Evolutionary conservation across 37 sponge, comb jelly and placozoan species (phyloP).

Genomic region (Eunapius fragilis): DNA sequence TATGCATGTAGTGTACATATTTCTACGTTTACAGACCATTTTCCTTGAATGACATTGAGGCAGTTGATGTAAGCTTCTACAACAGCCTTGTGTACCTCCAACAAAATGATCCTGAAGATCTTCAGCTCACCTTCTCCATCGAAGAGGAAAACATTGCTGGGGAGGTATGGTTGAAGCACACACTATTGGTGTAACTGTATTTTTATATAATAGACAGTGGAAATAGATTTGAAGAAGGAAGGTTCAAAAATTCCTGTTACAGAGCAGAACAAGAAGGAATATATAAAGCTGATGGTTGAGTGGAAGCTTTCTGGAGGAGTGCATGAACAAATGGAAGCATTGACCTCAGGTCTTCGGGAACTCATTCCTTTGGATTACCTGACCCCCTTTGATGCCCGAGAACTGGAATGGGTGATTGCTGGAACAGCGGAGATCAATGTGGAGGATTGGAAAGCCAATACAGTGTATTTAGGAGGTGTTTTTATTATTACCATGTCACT

Average conservation of each 20-base stretch:
- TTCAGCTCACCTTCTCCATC: slow-evolving; percentile 87
- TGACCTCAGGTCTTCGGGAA: slow-evolving; percentile 77
- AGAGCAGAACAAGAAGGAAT: slow-evolving; percentile 72
- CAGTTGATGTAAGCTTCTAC: slow-evolving; percentile 76
- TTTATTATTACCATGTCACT: too few species aligned
- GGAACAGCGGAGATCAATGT: slow-evolving; percentile 86
- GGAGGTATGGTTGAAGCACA: slow-evolving; percentile 57
- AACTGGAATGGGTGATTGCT: slow-evolving; percentile 90
- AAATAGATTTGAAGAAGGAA: slow-evolving; percentile 68
- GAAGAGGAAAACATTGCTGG: slow-evolving; percentile 94
- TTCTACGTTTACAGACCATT: slow-evolving; percentile 17
- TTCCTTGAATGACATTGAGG: slow-evolving; percentile 75
- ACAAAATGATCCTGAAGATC: slow-evolving; percentile 77
- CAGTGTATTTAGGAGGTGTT: slow-evolving; percentile 77
- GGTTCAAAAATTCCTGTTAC: slow-evolving; percentile 70
- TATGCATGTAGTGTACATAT: background rate
- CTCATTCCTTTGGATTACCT: slow-evolving; percentile 66
- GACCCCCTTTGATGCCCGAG: slow-evolving; percentile 80
- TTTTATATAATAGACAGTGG: slow-evolving; percentile 9
- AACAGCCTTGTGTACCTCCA: slow-evolving; percentile 77
- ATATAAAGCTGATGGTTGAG: slow-evolving; percentile 85
- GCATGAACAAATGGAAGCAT: slow-evolving; percentile 46
- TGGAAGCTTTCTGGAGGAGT: slow-evolving; percentile 76
- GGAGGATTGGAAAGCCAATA: slow-evolving; percentile 88
- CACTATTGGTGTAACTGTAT: background rate